phyloP scores from a whole-genome alignment of 2,797 vertebrate species.

The Enteromius viviparus region DNA sequence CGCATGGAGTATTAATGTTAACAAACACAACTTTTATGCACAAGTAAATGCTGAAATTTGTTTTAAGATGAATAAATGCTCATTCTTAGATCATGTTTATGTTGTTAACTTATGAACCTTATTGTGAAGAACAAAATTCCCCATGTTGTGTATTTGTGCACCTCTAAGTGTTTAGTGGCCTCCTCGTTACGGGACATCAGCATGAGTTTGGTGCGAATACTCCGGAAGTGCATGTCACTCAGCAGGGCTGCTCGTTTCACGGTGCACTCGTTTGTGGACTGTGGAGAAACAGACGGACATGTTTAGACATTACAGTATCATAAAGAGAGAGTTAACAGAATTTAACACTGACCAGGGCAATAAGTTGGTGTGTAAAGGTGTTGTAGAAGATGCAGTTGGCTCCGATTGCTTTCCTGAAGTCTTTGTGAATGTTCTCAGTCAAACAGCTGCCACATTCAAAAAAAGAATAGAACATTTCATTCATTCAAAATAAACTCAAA shows the following conservation, averaged over 20 bases:
- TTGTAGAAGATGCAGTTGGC: constrained; percentile 91
- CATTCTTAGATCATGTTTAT: too few relatives aligned
- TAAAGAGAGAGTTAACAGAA: not conserved
- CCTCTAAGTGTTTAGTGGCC: constrained; percentile 92
- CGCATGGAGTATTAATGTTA: too few relatives aligned
- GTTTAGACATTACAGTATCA: not conserved
- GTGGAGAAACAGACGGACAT: constrained; percentile 18
- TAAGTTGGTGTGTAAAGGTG: constrained; percentile 82
- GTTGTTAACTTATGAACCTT: too few relatives aligned
- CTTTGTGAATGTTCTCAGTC: constrained; percentile 89
- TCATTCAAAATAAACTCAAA: not conserved
- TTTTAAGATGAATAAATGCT: too few relatives aligned
- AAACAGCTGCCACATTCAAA: constrained; percentile 78
- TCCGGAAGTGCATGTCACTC: constrained; percentile 93
- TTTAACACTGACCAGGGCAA: constrained; percentile 83
- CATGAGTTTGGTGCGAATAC: constrained; percentile 90
- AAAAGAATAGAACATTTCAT: not conserved
- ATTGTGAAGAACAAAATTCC: not conserved
- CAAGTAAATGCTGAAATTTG: too few relatives aligned
- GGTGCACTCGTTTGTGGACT: constrained; percentile 90
- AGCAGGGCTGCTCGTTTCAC: constrained; percentile 86
- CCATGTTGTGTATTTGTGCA: constrained; percentile 54
- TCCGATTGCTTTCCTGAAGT: constrained; percentile 92
- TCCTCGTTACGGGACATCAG: constrained; percentile 92
- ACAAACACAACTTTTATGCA: too few relatives aligned